Conservation (phyloP, 2,113 vertebrate genomes). For the Oceanites oceanicus region DNA sequence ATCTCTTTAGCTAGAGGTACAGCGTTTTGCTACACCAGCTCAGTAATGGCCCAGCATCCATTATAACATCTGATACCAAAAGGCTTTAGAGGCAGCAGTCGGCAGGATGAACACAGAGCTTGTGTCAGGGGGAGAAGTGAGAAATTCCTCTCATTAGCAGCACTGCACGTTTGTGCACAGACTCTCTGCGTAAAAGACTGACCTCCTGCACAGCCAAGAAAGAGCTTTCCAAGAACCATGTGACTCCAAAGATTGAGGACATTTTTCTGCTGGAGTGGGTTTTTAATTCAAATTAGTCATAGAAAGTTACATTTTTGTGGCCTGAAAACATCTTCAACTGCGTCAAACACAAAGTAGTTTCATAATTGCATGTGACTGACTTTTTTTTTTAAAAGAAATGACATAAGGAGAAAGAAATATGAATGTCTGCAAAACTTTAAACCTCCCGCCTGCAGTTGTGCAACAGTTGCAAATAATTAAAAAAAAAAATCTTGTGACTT, state of each 20-base stretch:
- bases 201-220: constrained; percentile 7
- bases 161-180: not conserved
- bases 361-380: constrained; percentile 12
- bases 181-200: not conserved
- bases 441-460: not conserved
- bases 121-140: not conserved
- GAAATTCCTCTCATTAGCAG: constrained; percentile 35
- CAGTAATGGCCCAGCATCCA: not conserved
- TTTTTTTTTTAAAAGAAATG: not conserved
- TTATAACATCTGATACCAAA: not conserved
- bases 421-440: constrained; percentile 7
- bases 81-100: not conserved
- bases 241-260: constrained; percentile 13
- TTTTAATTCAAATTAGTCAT: constrained; percentile 40
- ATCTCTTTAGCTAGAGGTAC: not conserved
- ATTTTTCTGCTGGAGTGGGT: not conserved
- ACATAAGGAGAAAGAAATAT: constrained; percentile 20
- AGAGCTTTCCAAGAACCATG: constrained; percentile 45
- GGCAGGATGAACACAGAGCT: not conserved
- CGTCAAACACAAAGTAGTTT: constrained; percentile 22
- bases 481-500: constrained; percentile 1
- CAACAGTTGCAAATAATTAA: not conserved
- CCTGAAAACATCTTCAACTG: constrained; percentile 50
- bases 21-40: not conserved
- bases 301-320: constrained; percentile 57